Evolutionary conservation across 1,140 invertebrate genomes (phyloP).

Genomic region (Sycophila sp.): DNA sequence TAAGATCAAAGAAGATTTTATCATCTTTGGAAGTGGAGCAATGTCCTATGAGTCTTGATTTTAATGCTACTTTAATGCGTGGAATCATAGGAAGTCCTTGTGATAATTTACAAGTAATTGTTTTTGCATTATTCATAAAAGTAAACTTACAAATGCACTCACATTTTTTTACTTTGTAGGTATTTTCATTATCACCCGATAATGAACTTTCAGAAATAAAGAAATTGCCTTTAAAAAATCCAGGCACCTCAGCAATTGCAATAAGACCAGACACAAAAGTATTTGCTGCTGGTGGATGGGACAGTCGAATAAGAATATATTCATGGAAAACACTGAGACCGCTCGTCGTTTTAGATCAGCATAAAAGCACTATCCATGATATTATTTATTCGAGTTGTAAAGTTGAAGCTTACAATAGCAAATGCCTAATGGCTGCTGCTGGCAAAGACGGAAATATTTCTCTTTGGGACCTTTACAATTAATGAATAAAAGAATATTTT

Average conservation of each 20-base stretch:
- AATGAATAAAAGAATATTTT: constrained; percentile 40
- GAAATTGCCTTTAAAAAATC: constrained; percentile 74
- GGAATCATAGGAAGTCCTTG: constrained; percentile 74
- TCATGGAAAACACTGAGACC: constrained; percentile 81
- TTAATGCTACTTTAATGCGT: constrained; percentile 70
- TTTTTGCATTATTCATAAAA: constrained; percentile 53
- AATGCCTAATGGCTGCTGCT: constrained; percentile 76
- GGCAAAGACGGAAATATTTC: constrained; percentile 77
- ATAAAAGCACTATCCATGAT: constrained; percentile 74
- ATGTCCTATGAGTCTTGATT: constrained; percentile 76
- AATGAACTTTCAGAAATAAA: constrained; percentile 67
- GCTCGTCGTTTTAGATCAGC: constrained; percentile 78
- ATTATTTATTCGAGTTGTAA: constrained; percentile 72
- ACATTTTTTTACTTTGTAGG: constrained; percentile 43
- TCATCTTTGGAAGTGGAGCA: constrained; percentile 71
- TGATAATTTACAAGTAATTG: constrained; percentile 70
- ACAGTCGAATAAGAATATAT: constrained; percentile 79
- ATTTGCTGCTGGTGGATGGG: constrained; percentile 80
- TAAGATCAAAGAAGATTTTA: constrained; percentile 68
- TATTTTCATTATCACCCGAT: constrained; percentile 55
- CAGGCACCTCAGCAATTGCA: constrained; percentile 76
- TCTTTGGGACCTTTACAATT: constrained; percentile 80
- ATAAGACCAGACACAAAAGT: constrained; percentile 79
- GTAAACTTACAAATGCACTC: neutral
- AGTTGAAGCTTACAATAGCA: constrained; percentile 73